Base-by-base conservation (phyloP, 2,113 vertebrate genomes). In the Laticauda laticaudata region DNA sequence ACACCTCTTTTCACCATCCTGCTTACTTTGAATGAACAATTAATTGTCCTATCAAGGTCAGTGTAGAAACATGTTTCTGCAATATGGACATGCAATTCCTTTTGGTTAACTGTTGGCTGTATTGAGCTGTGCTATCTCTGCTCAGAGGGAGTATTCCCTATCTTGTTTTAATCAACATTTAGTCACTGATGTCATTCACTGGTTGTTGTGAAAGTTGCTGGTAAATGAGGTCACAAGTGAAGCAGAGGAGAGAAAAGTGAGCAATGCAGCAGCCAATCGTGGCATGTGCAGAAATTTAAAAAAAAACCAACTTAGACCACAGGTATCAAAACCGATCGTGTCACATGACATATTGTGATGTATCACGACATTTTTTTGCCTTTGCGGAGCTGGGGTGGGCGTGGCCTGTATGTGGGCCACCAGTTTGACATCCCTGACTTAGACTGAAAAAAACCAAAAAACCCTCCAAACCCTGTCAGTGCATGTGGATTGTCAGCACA, bases 41-140 rank as follows among this genome's bases (percentile, higher is more conserved):
- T 5, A 18, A 39, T 5, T 92, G 56, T 23, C 15, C 12, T 86
- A 23, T 34, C 88, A 24, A 88, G 57, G 57, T 64, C 34, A 43
- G 23, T 7, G 21, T 87, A 81, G 55, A 87, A 0, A 56, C 43
- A 55, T 2, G 39, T 90, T 92, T 94, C 55, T 86, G 54, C 12
- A 0, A 24, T 69, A 10, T 23, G 69, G 26, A 90, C 9, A 7
- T 54, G 2, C 57, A 59, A 9, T n/a, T 57, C 26, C 43, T 53
- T 88, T 61, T 92, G 0, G 0, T 21, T 39, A 92, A 45, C 0
- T 0, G 90, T 86, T 93, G 59, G n/a, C 21, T 0, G 57, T 89
- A 90, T 20, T 0, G 0, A 90, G 4, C 53, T 3, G 5, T 39
- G 8, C 64, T 89, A 12, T 92, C 14, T 93, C 55, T 61, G 39